Evolutionary conservation across 2,888 invertebrate species (phyloP).

Genomic region (Nycteola revayana): DNA sequence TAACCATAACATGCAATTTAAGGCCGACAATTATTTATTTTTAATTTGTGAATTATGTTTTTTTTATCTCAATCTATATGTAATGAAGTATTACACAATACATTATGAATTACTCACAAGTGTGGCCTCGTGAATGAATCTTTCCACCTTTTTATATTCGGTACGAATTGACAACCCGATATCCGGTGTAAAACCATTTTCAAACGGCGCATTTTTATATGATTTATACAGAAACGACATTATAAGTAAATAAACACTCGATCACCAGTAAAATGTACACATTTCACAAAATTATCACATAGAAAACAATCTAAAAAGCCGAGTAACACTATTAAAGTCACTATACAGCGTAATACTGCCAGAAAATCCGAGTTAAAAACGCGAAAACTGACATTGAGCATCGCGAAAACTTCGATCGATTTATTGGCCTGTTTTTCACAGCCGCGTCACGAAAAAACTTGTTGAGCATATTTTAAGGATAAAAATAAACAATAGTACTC

Average conservation of each 20-base stretch:
- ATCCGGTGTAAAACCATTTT: constrained; percentile 59
- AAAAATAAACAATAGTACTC: constrained; percentile 65
- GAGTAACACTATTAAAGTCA: constrained; percentile 15
- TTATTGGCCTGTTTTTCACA: constrained; percentile 39
- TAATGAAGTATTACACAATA: too few species aligned
- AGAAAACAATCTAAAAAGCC: constrained; percentile 2
- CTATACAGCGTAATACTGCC: constrained; percentile 15
- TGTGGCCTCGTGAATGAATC: constrained; percentile 40
- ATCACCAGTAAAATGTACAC: constrained; percentile 6
- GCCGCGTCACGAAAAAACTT: constrained; percentile 48
- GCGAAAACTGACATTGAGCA: constrained; percentile 1
- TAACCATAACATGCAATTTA: too few species aligned
- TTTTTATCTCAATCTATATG: too few species aligned
- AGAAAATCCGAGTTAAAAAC: constrained; percentile 23
- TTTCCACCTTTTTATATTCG: constrained; percentile 51
- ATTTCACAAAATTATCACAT: constrained; percentile 6
- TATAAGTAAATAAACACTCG: neutral
- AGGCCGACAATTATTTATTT: too few species aligned
- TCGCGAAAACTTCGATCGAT: constrained; percentile 15
- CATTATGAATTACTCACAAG: constrained; percentile 48
- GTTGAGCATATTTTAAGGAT: constrained; percentile 42
- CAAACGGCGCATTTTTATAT: constrained; percentile 62
- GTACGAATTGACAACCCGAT: constrained; percentile 43
- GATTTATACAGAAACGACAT: constrained; percentile 68
- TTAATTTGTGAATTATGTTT: too few species aligned